Base-by-base conservation (phyloP, 2,888 invertebrate genomes). In the Hydropsyche betteni region DNA sequence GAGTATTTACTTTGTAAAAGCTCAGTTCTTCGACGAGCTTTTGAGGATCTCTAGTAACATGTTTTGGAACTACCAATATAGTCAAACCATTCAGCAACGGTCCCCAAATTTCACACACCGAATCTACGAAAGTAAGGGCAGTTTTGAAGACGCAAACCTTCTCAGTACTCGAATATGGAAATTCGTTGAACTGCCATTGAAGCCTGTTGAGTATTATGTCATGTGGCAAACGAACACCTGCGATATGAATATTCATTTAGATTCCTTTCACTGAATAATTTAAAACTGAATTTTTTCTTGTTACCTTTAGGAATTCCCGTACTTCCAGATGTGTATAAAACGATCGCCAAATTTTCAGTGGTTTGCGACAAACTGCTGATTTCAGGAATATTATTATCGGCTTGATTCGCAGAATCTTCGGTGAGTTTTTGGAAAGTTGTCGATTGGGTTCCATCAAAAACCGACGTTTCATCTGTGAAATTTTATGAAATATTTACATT, bases 71-170 rank as follows among this genome's bases (percentile, higher is more conserved):
- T 4, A 96, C 90, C 16, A 96, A 83, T 73, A 96, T 83, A 0
- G 93, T 88, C 71, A 86, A 83, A 8, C 92, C 93, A 79, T 91
- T 91, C 14, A 96, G 86, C 64, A 97, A 83, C 0, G 96, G 93
- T 0, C 94, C 94, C 93, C 96, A 96, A 74, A 97, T 91, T 86
- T 97, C 97, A 1, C 93, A 90, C 7, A 95, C 91, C 0, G 96
- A 94, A 83, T 97, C 97, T 4, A 97, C 96, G 82, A 97, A 97
- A 0, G 96, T 96, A 16, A 96, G 85, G 0, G 96, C 94, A 0
- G 97, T 97, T 85, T 97, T 97, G 86, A 96, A 96, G 0, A 95
- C 92, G 81, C 95, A 93, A 4, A 89, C 88, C 7, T 88, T 87
- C 81, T 95, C 94, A 0, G 89, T 87, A 0, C 85, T 81, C 0